Evolutionary conservation across 2,888 invertebrate genomes (phyloP).

Genomic region (Chelonus formosanus): DNA sequence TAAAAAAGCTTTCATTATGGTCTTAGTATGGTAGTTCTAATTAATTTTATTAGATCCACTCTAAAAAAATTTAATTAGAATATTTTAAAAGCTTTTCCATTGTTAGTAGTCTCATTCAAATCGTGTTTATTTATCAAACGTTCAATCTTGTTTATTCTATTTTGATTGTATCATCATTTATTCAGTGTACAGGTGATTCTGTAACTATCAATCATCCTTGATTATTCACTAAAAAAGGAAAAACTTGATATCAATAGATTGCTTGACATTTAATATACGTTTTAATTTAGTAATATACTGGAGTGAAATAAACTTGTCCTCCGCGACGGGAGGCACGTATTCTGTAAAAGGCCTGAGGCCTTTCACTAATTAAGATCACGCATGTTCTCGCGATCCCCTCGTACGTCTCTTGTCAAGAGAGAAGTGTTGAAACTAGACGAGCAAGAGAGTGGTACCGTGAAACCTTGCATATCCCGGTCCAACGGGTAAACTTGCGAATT

Average conservation of each 20-base stretch:
- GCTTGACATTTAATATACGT: background rate
- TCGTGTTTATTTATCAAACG: no score
- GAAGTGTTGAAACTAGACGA: constrained; percentile 30
- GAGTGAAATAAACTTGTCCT: constrained; percentile 13
- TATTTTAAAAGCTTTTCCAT: no score
- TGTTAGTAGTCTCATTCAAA: no score
- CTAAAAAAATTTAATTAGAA: no score
- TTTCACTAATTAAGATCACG: constrained; percentile 64
- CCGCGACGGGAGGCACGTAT: background rate
- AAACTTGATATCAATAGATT: background rate
- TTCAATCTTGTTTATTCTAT: no score
- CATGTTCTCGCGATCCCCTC: constrained; percentile 53
- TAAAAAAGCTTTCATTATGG: no score
- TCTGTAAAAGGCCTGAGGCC: constrained; percentile 44
- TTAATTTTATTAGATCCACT: no score
- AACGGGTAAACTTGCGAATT: constrained; percentile 56
- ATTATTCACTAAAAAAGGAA: no score
- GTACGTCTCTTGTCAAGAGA: constrained; percentile 33
- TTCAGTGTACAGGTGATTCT: no score
- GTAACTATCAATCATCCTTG: no score
- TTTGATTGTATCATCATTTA: no score
- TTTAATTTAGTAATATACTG: constrained; percentile 16
- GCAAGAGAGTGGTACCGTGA: constrained; percentile 16
- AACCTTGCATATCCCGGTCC: constrained; percentile 33
- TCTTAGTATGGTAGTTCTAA: no score